Conservation (phyloP, 2,888 invertebrate genomes). For the Helicoverpa assulta region DNA sequence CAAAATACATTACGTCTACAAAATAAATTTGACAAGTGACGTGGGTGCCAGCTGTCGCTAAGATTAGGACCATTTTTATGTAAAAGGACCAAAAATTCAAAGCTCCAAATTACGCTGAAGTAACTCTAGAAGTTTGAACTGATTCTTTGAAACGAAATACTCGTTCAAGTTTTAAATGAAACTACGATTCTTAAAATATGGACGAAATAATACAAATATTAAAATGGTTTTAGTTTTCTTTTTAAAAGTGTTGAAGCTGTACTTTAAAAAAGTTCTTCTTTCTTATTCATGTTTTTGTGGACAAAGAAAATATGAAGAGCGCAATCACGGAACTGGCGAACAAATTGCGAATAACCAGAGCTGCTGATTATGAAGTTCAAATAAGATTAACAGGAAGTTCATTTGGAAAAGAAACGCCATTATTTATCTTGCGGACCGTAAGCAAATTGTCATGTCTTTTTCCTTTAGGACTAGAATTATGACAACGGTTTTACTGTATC, state of each 20-base stretch:
- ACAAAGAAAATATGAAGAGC: slow-evolving; percentile 11
- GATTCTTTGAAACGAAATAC: not conserved
- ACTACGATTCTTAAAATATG: not conserved
- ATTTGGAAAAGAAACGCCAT: slow-evolving; percentile 4
- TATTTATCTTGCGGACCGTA: slow-evolving; percentile 3
- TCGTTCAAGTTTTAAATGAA: slow-evolving; percentile 13
- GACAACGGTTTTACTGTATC: slow-evolving; percentile 6
- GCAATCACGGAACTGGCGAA: not conserved
- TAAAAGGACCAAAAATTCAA: slow-evolving; percentile 5
- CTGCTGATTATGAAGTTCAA: slow-evolving; percentile 9
- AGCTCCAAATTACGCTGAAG: not conserved
- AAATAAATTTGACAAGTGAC: slow-evolving; percentile 53
- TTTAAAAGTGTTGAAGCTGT: slow-evolving; percentile 10
- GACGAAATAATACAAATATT: slow-evolving; percentile 21
- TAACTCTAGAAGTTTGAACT: too few relatives aligned
- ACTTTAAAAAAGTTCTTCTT: slow-evolving; percentile 6
- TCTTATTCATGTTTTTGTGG: not conserved
- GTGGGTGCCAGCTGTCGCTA: slow-evolving; percentile 35
- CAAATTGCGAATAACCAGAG: slow-evolving; percentile 1
- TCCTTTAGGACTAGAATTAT: slow-evolving; percentile 9
- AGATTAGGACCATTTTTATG: slow-evolving; percentile 20
- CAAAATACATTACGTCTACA: slow-evolving; percentile 40
- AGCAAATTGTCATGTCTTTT: slow-evolving; percentile 8
- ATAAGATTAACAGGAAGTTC: slow-evolving; percentile 18
- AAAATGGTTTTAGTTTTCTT: slow-evolving; percentile 14